Evolutionary conservation across 2,797 vertebrate genomes (phyloP).

Genomic region (Sebastiscus tertius): DNA sequence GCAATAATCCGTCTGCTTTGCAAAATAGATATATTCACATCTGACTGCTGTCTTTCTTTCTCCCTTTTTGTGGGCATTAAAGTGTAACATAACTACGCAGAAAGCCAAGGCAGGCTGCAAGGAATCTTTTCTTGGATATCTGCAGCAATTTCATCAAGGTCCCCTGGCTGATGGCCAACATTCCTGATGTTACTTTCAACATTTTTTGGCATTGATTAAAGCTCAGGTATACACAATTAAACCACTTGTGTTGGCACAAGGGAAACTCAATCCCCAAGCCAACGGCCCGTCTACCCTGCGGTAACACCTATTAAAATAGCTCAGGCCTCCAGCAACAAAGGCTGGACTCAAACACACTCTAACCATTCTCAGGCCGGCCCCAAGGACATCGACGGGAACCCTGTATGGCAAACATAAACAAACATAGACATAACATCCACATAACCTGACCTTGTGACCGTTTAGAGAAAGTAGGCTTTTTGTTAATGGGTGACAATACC

Average conservation of each 20-base stretch:
- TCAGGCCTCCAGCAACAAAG: conserved; percentile 36
- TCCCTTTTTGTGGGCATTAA: neutral
- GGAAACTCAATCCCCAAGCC: conserved; percentile 70
- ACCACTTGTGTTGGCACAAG: conserved; percentile 73
- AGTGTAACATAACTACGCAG: conserved; percentile 27
- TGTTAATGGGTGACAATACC: conserved; percentile 17
- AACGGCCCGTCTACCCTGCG: conserved; percentile 55
- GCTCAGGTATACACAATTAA: conserved; percentile 78
- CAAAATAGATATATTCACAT: conserved; percentile 4
- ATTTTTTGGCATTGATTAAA: conserved; percentile 78
- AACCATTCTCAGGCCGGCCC: conserved; percentile 45
- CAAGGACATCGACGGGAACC: conserved; percentile 63
- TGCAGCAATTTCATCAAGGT: conserved; percentile 66
- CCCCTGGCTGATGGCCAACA: conserved; percentile 55
- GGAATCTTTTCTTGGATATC: conserved; percentile 36
- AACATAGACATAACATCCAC: conserved; percentile 50
- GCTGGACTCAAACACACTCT: conserved; percentile 43
- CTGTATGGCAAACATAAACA: conserved; percentile 66
- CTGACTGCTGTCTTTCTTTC: neutral
- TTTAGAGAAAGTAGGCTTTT: conserved; percentile 24
- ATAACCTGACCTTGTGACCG: conserved; percentile 42
- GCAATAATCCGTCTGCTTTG: neutral
- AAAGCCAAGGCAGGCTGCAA: conserved; percentile 9
- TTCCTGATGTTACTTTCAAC: conserved; percentile 70
- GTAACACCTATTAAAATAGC: conserved; percentile 76